Conservation (phyloP, 2,888 invertebrate species). For the Hypomecis punctinalis region DNA sequence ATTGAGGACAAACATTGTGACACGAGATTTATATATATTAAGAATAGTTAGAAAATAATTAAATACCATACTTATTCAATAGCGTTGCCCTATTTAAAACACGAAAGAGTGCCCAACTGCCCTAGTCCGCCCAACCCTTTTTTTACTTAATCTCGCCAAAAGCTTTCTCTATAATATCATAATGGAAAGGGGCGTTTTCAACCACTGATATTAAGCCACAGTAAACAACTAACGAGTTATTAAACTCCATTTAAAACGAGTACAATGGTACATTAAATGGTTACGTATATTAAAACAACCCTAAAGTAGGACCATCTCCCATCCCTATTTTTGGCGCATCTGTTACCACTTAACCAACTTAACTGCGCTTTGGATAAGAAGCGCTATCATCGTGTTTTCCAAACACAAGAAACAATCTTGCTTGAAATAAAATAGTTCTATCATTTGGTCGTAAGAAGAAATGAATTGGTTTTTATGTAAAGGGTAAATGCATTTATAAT, state of each 20-base stretch:
- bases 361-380: neutral
- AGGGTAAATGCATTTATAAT: slow-evolving; percentile 81
- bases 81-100: too few species aligned
- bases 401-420: neutral
- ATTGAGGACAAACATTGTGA: too few species aligned
- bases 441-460: neutral
- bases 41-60: too few species aligned
- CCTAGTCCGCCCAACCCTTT: too few species aligned
- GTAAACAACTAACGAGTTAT: slow-evolving; percentile 46
- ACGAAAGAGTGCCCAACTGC: neutral
- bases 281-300: slow-evolving; percentile 62
- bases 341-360: slow-evolving; percentile 46
- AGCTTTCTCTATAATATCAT: slow-evolving; percentile 1
- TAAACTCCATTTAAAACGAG: slow-evolving; percentile 65
- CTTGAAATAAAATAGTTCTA: neutral
- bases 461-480: slow-evolving; percentile 37
- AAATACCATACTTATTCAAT: too few species aligned
- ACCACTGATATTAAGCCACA: slow-evolving; percentile 24
- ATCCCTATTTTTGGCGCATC: slow-evolving; percentile 53
- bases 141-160: slow-evolving; percentile 1
- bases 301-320: slow-evolving; percentile 29
- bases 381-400: neutral
- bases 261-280: slow-evolving; percentile 57
- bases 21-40: too few species aligned
- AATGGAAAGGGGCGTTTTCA: slow-evolving; percentile 41